Conservation (phyloP, 2,797 vertebrate species). For the Cyprinella venusta region DNA sequence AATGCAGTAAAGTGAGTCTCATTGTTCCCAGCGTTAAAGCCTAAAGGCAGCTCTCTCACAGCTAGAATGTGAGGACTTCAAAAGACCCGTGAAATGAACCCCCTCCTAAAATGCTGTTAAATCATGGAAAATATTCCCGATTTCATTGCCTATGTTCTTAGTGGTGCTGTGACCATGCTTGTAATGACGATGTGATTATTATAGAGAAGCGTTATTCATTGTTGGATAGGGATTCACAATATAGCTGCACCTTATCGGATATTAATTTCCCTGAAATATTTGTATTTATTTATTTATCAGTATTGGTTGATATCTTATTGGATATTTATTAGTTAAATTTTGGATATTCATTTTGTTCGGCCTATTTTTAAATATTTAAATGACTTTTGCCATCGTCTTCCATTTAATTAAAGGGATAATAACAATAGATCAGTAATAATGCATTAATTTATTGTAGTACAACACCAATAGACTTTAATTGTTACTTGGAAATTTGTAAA, state of each 20-base stretch:
- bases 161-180: neutral
- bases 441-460: neutral
- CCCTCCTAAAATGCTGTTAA: neutral
- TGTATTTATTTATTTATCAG: neutral
- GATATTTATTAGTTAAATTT: neutral
- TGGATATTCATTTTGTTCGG: neutral
- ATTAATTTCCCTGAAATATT: neutral
- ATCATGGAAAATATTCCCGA: neutral
- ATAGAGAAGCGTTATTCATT: neutral
- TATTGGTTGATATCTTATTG: neutral
- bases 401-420: neutral
- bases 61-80: conserved; percentile 47
- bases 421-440: neutral
- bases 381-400: neutral
- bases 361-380: neutral
- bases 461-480: neutral
- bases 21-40: conserved; percentile 39
- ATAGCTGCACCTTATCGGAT: neutral
- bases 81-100: conserved; percentile 36
- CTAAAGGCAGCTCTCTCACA: conserved; percentile 12
- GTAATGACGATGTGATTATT: neutral
- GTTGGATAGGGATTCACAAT: neutral
- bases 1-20: conserved; percentile 27
- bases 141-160: neutral
- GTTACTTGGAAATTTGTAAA: neutral